A percentile compares a stretch with the other conserved stretches of the same genome.
phyloP scores from a whole-genome alignment of 2,113 vertebrate species.

The Panthera leo region DNA sequence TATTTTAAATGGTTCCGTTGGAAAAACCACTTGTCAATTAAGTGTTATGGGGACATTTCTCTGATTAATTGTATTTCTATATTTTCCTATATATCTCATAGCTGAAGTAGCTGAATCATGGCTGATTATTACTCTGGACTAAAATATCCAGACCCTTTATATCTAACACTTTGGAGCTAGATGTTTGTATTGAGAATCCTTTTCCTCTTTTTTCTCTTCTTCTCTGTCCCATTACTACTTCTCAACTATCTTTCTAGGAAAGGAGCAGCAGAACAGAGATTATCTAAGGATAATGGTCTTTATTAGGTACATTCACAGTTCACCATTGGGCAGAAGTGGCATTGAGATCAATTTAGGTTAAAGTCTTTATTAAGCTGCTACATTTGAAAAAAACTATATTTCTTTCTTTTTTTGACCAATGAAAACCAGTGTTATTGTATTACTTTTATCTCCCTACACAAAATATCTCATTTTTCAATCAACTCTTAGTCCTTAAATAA shows the following conservation, averaged over 20 bases:
- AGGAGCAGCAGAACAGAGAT: background rate
- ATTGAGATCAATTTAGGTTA: background rate
- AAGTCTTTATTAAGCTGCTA: background rate
- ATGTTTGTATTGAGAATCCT: background rate
- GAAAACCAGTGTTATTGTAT: background rate
- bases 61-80: conserved; percentile 17
- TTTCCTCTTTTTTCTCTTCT: background rate
- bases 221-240: background rate
- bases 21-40: conserved; percentile 26
- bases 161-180: background rate
- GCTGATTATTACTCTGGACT: background rate
- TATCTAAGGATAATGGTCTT: background rate
- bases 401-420: background rate
- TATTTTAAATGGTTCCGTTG: conserved; percentile 43
- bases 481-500: background rate
- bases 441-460: background rate
- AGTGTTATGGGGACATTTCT: background rate
- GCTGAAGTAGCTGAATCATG: background rate
- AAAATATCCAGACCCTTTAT: background rate
- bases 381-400: background rate
- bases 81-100: background rate
- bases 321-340: background rate
- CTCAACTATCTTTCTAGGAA: background rate
- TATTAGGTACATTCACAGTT: background rate
- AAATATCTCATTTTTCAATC: background rate